Conservation (phyloP, 2,888 invertebrate species). For the Epinotia nisella region DNA sequence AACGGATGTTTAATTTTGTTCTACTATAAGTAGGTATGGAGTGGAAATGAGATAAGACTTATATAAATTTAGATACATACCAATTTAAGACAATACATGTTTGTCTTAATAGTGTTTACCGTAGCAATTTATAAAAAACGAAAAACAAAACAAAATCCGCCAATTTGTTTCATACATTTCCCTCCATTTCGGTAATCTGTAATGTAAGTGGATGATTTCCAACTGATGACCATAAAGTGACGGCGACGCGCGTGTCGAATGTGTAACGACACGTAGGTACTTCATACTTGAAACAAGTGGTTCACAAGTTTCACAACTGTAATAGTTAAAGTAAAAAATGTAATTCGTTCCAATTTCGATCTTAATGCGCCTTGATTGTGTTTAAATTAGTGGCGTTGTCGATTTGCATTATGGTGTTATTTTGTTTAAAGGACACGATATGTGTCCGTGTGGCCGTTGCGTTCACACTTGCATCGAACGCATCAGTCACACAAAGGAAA, state of each 20-base stretch:
- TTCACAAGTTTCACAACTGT: background rate
- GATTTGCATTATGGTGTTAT: background rate
- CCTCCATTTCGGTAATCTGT: constrained; percentile 56
- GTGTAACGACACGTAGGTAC: constrained; percentile 62
- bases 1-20: no score
- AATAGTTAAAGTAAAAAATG: constrained; percentile 2
- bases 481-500: constrained; percentile 36
- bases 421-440: constrained; percentile 1
- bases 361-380: constrained; percentile 7
- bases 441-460: constrained; percentile 14
- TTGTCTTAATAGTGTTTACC: no score
- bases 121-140: constrained; percentile 27
- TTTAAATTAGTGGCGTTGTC: background rate
- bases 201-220: constrained; percentile 73
- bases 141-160: constrained; percentile 29
- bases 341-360: background rate
- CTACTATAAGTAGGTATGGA: no score
- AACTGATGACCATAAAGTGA: constrained; percentile 56
- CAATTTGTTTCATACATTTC: constrained; percentile 31
- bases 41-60: no score
- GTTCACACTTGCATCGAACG: constrained; percentile 31
- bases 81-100: no score
- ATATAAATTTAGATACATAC: no score
- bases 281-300: constrained; percentile 27
- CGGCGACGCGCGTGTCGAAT: constrained; percentile 69